These are phyloP conservation scores for Ectropis crepuscularia DNA, from an alignment of 2,888 invertebrate genomes.

Conservation along the genomic window DNA sequence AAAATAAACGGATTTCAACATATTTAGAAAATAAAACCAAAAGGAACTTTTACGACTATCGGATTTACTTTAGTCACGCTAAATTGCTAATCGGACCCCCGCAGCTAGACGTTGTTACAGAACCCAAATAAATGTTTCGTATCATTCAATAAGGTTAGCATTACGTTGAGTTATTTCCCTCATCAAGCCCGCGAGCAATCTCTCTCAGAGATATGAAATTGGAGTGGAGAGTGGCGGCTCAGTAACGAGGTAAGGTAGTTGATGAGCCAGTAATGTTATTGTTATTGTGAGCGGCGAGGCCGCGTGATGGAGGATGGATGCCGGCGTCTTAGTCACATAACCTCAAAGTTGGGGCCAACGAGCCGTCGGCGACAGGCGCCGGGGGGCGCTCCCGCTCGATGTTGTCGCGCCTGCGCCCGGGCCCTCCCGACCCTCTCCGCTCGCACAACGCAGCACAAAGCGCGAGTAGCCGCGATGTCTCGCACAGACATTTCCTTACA, in stretches of 20 bases:
- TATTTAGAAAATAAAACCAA: not conserved
- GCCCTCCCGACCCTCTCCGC: conserved; percentile 42
- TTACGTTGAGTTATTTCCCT: conserved; percentile 21
- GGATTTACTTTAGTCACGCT: conserved; percentile 23
- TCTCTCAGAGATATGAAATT: conserved; percentile 24
- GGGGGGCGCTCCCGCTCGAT: conserved; percentile 78
- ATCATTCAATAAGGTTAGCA: conserved; percentile 44
- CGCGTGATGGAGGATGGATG: conserved; percentile 59
- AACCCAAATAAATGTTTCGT: conserved; percentile 53
- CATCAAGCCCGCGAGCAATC: conserved; percentile 28
- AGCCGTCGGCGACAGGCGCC: conserved; percentile 51
- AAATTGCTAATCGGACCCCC: conserved; percentile 49
- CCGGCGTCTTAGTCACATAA: conserved; percentile 78
- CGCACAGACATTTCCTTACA: conserved; percentile 59
- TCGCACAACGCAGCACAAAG: conserved; percentile 73
- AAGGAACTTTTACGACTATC: not conserved
- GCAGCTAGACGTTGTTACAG: conserved; percentile 49
- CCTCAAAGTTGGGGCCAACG: conserved; percentile 73
- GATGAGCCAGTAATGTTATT: conserved; percentile 67
- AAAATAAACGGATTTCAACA: not conserved
- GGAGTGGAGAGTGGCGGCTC: conserved; percentile 30
- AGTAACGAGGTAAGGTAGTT: conserved; percentile 50
- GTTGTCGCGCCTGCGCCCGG: conserved; percentile 76
- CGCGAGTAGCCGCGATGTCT: conserved; percentile 66
- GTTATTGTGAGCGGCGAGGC: conserved; percentile 59